Conservation (phyloP, 2,888 invertebrate species). For the Standfussiana lucernea region DNA sequence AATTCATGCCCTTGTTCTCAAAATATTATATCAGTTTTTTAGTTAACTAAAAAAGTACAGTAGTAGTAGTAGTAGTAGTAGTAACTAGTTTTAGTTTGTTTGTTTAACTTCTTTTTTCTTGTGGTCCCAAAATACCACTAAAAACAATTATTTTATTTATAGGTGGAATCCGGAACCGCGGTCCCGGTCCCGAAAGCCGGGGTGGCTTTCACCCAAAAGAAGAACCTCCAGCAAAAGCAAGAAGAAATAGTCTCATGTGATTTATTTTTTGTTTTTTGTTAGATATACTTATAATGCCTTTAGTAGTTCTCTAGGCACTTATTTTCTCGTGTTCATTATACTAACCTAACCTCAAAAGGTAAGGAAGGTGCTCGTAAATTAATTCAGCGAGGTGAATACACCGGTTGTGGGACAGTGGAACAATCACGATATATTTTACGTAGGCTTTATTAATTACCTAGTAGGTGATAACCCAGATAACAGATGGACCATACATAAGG, state of each 20-base stretch:
- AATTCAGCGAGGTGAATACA: slow-evolving; percentile 62
- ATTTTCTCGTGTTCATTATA: slow-evolving; percentile 25
- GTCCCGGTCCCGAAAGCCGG: no score
- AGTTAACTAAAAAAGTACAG: no score
- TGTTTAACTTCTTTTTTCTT: no score
- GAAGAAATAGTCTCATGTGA: background rate
- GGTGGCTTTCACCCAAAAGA: no score
- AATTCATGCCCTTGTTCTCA: no score
- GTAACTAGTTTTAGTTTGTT: no score
- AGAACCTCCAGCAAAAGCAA: background rate
- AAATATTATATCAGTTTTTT: no score
- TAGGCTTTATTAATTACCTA: slow-evolving; percentile 57
- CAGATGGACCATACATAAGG: background rate
- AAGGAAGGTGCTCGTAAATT: slow-evolving; percentile 51
- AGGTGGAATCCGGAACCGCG: no score
- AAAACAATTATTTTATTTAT: no score
- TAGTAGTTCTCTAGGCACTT: slow-evolving; percentile 1
- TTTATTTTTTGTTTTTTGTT: background rate
- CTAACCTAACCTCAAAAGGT: slow-evolving; percentile 42
- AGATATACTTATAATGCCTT: background rate
- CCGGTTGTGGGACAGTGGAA: slow-evolving; percentile 57
- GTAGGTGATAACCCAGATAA: slow-evolving; percentile 38
- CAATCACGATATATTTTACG: slow-evolving; percentile 42
- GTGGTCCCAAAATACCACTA: no score
- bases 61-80: no score